phyloP scores from a whole-genome alignment of 2,113 vertebrate species.

The Entelurus aequoreus region DNA sequence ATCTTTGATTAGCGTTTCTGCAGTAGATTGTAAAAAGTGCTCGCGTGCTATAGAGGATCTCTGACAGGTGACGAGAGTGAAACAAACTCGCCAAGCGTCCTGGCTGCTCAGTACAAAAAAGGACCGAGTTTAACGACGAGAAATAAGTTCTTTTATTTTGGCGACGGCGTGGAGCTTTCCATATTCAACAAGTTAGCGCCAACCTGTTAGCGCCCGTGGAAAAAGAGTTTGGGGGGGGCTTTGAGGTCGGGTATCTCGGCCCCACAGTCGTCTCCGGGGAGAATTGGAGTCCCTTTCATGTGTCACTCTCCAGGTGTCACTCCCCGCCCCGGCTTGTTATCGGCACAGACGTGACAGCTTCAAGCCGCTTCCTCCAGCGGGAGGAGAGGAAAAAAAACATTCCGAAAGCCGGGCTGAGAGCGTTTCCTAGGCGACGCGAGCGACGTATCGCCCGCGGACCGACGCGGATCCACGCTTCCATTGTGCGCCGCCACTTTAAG shows the following conservation, averaged over 20 bases:
- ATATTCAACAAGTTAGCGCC: too few relatives aligned
- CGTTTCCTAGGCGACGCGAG: constrained; percentile 47
- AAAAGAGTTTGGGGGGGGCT: constrained; percentile 56
- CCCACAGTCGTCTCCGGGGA: constrained; percentile 80
- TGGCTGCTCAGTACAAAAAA: too few relatives aligned
- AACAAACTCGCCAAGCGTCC: too few relatives aligned
- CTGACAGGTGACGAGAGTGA: too few relatives aligned
- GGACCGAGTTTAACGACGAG: too few relatives aligned
- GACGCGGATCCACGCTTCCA: constrained; percentile 48
- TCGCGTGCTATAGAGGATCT: too few relatives aligned
- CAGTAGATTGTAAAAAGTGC: too few relatives aligned
- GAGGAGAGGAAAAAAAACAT: constrained; percentile 7
- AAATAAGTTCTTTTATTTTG: too few relatives aligned
- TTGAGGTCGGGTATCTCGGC: constrained; percentile 78
- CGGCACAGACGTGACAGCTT: constrained; percentile 80
- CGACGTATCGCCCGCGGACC: constrained; percentile 59
- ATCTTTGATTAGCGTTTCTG: too few relatives aligned
- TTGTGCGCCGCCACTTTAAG: constrained; percentile 18
- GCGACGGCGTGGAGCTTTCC: too few relatives aligned
- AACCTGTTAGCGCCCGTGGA: not conserved
- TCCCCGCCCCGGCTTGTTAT: constrained; percentile 85
- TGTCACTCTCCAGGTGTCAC: constrained; percentile 84
- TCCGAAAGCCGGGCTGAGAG: constrained; percentile 55
- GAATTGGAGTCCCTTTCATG: constrained; percentile 82
- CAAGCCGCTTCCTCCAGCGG: constrained; percentile 69